phyloP scores from a whole-genome alignment of 2,797 vertebrate genomes.

The Myotis findleyi region DNA sequence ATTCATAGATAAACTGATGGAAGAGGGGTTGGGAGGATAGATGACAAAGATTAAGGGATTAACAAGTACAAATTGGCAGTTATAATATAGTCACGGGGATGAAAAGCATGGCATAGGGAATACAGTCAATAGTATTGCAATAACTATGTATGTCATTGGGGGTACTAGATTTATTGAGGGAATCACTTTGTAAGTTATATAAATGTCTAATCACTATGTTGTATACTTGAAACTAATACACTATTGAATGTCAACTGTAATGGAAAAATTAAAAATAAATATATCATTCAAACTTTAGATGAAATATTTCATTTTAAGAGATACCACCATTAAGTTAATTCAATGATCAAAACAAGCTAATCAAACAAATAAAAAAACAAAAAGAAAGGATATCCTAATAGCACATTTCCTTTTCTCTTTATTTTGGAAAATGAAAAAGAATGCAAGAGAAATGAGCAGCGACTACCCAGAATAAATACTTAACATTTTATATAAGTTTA shows the following conservation, averaged over 20 bases:
- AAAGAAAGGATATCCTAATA: background rate
- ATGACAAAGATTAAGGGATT: background rate
- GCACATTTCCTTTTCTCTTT: background rate
- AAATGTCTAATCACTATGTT: background rate
- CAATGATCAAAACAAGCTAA: slow-evolving; percentile 11
- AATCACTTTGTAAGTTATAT: background rate
- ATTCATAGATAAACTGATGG: background rate
- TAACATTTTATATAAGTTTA: background rate
- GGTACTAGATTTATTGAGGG: background rate
- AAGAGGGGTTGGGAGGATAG: background rate
- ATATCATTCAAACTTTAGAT: slow-evolving; percentile 30
- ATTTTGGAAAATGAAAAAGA: slow-evolving; percentile 33
- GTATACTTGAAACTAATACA: background rate
- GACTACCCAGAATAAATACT: background rate
- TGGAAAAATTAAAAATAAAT: background rate
- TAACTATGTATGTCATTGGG: background rate
- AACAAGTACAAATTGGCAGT: background rate
- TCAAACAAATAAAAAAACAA: background rate
- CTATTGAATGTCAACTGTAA: background rate
- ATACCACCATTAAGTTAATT: slow-evolving; percentile 35
- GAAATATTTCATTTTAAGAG: background rate
- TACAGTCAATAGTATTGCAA: background rate
- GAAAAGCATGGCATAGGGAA: background rate
- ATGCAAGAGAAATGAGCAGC: slow-evolving; percentile 12
- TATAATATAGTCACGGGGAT: background rate